phyloP scores from a whole-genome alignment of 2,113 vertebrate genomes.

The Elephantulus edwardii region DNA sequence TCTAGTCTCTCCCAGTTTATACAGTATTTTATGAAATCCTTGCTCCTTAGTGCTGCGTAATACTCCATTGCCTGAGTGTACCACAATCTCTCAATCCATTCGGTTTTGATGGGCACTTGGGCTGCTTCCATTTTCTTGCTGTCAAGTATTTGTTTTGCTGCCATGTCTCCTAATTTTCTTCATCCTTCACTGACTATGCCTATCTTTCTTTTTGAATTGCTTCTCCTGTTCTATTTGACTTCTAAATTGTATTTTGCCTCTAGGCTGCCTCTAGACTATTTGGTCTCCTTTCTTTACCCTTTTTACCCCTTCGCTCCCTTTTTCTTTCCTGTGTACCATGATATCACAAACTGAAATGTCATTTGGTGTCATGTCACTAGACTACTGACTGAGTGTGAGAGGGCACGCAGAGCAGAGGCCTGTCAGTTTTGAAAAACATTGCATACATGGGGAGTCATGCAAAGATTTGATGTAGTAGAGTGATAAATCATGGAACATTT shows the following conservation, averaged over 20 bases:
- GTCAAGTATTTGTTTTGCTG: neutral
- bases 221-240: neutral
- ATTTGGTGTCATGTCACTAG: neutral
- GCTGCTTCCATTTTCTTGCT: too few species aligned
- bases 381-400: neutral
- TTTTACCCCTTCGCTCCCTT: too few species aligned
- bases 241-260: neutral
- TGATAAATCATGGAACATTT: neutral
- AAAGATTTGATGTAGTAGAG: neutral
- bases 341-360: neutral
- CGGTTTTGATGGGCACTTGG: neutral
- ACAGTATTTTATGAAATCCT: too few species aligned
- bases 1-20: too few species aligned
- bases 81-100: too few species aligned
- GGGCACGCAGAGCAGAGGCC: neutral
- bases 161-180: neutral
- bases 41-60: too few species aligned
- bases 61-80: too few species aligned
- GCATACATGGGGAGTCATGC: neutral
- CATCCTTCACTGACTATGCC: neutral
- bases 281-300: neutral
- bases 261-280: too few species aligned
- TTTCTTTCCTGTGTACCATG: neutral
- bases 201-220: neutral
- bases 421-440: neutral